Base-by-base conservation (phyloP, 2,113 vertebrate genomes). In the Elephas maximus region DNA sequence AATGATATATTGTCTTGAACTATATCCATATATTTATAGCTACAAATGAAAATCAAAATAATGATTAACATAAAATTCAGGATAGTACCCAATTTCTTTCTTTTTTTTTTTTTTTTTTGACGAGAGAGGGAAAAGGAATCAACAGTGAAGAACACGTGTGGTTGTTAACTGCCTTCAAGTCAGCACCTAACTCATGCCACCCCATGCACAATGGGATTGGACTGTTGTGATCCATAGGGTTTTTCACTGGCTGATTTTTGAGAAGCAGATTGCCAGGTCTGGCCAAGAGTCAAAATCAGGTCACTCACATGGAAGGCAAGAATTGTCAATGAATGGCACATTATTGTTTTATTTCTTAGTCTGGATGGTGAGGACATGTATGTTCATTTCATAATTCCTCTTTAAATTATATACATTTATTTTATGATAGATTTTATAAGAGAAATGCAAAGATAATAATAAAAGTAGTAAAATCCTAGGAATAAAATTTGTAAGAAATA, bases 401-500 rank as follows among this genome's bases (percentile, higher is more conserved):
- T 62, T 93, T 86, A 85, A 90, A 37, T 10, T 63, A 41, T 90
- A 18, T 44, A 51, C 14, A 74, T 81, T 71, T 78, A 63, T 65
- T 48, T 48, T 23, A 41, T 79, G 62, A n/a, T 23, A 73, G 44
- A 8, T 60, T 77, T 83, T 28, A 11, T 76, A 62, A 79, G 14
- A 80, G 12, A 93, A 91, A 97, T 45, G 5, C 37, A 79, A 91
- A 88, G 91, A n/a, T 80, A 91, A 51, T 71, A 91, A 33, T 26
- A 82, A 96, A 69, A 84, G 24, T 74, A 76, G 79, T 90, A 45
- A 74, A 88, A 37, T 90, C 69, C 44, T 95, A 45, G 85, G 65
- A 96, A 94, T 88, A 14, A 14, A 96, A n/a, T 79, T 94, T 73
- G 24, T 80, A 90, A 90, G 57, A 48, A 48, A 48, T 48, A 91